phyloP scores from a whole-genome alignment of 2,113 vertebrate genomes.

The Sinocyclocheilus maitianheensis region DNA sequence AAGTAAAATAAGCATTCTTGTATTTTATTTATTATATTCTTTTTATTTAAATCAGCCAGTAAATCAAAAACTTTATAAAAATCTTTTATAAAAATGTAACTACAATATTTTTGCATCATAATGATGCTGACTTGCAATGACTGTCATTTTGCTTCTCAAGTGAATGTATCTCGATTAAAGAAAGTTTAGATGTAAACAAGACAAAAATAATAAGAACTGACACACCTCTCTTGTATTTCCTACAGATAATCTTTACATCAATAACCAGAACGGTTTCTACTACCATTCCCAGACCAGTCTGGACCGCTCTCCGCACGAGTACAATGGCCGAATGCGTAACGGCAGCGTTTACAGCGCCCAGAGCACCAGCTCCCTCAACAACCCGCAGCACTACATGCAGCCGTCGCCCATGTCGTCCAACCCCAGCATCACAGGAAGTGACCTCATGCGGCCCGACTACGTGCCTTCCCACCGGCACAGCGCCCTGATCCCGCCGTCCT shows the following conservation, averaged over 20 bases:
- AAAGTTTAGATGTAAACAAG: no score
- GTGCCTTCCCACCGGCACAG: conserved; percentile 92
- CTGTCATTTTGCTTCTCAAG: neutral
- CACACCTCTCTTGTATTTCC: conserved; percentile 39
- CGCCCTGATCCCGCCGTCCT: conserved; percentile 91
- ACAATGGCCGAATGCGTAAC: conserved; percentile 86
- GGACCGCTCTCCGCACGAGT: conserved; percentile 87
- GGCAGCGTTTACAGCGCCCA: conserved; percentile 97
- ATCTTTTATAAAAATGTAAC: no score
- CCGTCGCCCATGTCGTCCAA: conserved; percentile 97
- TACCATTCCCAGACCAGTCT: conserved; percentile 97
- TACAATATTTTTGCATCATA: no score
- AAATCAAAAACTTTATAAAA: no score
- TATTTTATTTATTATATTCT: no score
- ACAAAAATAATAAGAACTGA: neutral
- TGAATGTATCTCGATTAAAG: neutral
- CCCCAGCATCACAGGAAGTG: conserved; percentile 93
- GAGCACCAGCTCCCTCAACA: conserved; percentile 95
- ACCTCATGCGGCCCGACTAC: conserved; percentile 88
- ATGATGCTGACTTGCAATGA: no score
- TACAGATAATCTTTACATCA: conserved; percentile 95
- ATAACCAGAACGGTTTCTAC: conserved; percentile 93
- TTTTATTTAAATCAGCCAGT: no score
- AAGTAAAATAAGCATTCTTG: no score
- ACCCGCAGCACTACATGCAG: conserved; percentile 90